Percentiles rank a stretch among this genome's conserved stretches.
These are phyloP conservation scores for Platanista minor DNA, from an alignment of 2,113 vertebrate genomes.

Conservation along the genomic window DNA sequence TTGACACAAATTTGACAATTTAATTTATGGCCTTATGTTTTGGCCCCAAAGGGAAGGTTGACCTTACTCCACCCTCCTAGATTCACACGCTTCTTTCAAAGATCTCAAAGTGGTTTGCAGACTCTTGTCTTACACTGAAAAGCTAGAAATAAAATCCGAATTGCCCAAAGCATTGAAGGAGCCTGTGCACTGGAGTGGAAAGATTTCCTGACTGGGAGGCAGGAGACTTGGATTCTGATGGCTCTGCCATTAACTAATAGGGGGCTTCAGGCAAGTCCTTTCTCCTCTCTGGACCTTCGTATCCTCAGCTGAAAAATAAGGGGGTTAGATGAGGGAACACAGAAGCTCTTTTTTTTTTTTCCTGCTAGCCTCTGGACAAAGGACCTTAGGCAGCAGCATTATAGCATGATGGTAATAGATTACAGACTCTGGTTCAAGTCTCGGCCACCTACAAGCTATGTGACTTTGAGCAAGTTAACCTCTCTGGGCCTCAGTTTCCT, in stretches of 20 bases:
- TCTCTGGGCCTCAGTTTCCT: not conserved
- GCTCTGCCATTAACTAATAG: not conserved
- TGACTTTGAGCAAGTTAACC: constrained; percentile 18
- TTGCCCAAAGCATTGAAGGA: not conserved
- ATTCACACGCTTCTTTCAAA: not conserved
- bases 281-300: not conserved
- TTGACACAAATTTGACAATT: not conserved
- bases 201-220: not conserved
- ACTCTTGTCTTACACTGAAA: not conserved
- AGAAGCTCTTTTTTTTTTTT: not conserved
- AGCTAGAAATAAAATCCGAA: not conserved
- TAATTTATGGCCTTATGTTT: not conserved
- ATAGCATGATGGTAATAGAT: not conserved
- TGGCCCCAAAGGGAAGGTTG: not conserved
- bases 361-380: not conserved
- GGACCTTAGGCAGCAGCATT: not conserved
- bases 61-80: not conserved
- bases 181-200: not conserved
- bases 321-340: not conserved
- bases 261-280: not conserved
- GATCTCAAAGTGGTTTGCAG: not conserved
- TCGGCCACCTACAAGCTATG: not conserved
- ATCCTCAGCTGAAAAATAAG: not conserved
- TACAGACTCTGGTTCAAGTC: not conserved
- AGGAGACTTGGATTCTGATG: not conserved